phyloP scores from a whole-genome alignment of 2,797 vertebrate genomes.

The Capromys pilorides region DNA sequence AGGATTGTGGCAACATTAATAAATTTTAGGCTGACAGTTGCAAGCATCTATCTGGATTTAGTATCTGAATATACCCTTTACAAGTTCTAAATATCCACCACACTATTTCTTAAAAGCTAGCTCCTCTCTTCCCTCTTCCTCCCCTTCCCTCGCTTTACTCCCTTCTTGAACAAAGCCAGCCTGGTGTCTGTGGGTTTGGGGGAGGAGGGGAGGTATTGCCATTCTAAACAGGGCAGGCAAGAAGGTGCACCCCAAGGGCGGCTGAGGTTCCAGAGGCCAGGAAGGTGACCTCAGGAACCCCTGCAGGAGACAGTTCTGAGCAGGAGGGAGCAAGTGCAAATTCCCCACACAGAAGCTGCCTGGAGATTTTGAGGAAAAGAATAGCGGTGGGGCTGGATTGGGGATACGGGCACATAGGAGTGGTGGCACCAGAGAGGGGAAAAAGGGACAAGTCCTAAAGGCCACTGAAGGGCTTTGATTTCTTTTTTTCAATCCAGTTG shows the following conservation, averaged over 20 bases:
- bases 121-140: not conserved
- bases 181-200: not conserved
- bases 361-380: not conserved
- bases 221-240: not conserved
- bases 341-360: not conserved
- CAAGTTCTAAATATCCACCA: not conserved
- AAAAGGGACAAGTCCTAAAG: not conserved
- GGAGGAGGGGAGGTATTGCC: not conserved
- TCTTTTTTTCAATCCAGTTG: not conserved
- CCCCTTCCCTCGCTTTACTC: not conserved
- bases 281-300: not conserved
- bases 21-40: not conserved
- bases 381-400: not conserved
- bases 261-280: not conserved
- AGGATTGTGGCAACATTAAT: conserved; percentile 14
- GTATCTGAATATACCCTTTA: not conserved
- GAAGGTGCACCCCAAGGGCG: not conserved
- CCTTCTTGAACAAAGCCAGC: not conserved
- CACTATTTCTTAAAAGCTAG: not conserved
- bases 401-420: fast-evolving
- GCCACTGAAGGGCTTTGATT: not conserved
- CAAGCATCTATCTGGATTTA: conserved; percentile 37
- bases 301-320: not conserved
- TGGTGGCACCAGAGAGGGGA: not conserved
- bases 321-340: not conserved